Evolutionary conservation across 2,888 invertebrate species (phyloP), one percentile per base, ranked within the genome.

Genomic region (Melikaiella ostensackeni): DNA sequence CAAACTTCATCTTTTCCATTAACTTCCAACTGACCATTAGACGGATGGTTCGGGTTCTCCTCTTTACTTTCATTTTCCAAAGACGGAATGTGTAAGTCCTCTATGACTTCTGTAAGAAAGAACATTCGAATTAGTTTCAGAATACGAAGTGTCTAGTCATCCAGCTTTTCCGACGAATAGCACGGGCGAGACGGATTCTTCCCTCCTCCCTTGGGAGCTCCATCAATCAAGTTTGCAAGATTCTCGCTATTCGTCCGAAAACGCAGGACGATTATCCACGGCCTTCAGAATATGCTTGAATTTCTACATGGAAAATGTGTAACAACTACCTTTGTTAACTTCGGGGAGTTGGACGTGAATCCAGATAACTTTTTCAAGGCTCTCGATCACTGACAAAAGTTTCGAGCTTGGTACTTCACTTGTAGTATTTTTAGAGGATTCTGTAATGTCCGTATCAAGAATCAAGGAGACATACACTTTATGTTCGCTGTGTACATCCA

Each of bases 271-370:
- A n/a, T n/a, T n/a, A n/a, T n/a, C n/a, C n/a, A n/a, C n/a, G n/a
- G n/a, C n/a, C n/a, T 21, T 13, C 7, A 59, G 21, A 27, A 59
- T 21, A 13, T 16, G 13, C 21, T 24, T 27, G 0, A 59, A 59
- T 27, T 59, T 6, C 21, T 55, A 5, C 4, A 2, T 21, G n/a
- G n/a, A 38, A 35, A 35, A 24, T 24, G 24, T 27, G 8, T 27
- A 46, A 46, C 8, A 59, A 78, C 61, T 92, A 93, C 94, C 93
- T 89, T 93, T 92, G 87, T 93, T 93, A 24, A 93, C 93, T 81
- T 94, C 93, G 16, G 96, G 96, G 80, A 96, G 92, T 82, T 93
- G 91, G 74, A 96, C 90, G 86, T 93, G 93, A 76, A 96, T 89
- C 81, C 93, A 93, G 80, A 95, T 94, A 63, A 95, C 93, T 86